Evolutionary conservation across 35 echinoderm and acorn worm species (phyloP), one percentile per base, ranked within the genome.

Genomic region (Lytechinus pictus): DNA sequence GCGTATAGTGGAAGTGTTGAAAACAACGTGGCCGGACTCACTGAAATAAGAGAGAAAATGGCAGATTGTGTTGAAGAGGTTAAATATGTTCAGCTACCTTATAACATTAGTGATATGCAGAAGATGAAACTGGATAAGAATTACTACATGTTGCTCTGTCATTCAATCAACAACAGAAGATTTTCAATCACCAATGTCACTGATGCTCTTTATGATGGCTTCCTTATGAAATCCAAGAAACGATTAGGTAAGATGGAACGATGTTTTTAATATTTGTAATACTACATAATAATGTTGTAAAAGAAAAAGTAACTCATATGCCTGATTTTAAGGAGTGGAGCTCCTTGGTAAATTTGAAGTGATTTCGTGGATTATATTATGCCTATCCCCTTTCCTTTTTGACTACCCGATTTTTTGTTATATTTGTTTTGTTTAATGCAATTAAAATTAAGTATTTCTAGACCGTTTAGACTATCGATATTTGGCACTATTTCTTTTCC

Each of bases 141-240:
- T 6, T 12, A 54, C 16, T 44, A 52, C 29, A 52, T 90, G 29
- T 14, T 90, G 28, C 88, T 90, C 0, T 90, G 88, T 90, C 88
- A 90, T 90, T 90, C 88, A 28, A 90, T 90, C 88, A 52, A 90
- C 88, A 90, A 90, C 28, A 90, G 88, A 54, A 6, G 88, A 10
- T 54, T 90, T 12, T 90, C 88, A 52, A 90, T 90, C 88, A 90
- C 88, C 13, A 54, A 90, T 51, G 88, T 90, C 88, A 90, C 88
- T 52, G 88, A 90, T 90, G 88, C 88, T 90, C 88, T 90, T 21
- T 90, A 90, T 90, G 88, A 90, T 90, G 29, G 5, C 28, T 90
- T 90, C 28, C 24, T 90, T 8, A 4, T 1, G 88, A 90, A 21
- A 90, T 28, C 88, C n/a, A 44, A 54, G 28, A 44, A 54, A 13